These are phyloP conservation scores for Ditula angustiorana DNA, from an alignment of 2,888 invertebrate species.

Conservation along the genomic window DNA sequence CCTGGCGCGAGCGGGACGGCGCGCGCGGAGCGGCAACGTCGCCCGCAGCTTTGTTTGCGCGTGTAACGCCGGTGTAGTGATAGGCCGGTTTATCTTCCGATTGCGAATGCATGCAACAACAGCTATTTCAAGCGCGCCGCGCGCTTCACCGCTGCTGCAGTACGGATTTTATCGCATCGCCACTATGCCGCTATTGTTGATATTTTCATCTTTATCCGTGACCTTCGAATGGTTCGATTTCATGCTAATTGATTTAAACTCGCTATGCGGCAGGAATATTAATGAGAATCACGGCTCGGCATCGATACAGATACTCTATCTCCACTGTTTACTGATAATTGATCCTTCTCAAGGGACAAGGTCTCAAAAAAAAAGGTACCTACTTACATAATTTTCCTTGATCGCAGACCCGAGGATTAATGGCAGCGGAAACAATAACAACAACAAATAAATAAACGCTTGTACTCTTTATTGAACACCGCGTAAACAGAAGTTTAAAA, in stretches of 20 bases:
- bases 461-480: too few species aligned
- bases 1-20: constrained; percentile 62
- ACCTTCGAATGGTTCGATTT: constrained; percentile 60
- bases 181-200: constrained; percentile 56
- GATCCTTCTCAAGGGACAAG: not conserved
- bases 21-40: constrained; percentile 71
- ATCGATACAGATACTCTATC: not conserved
- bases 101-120: constrained; percentile 80
- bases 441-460: too few species aligned
- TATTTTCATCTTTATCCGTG: constrained; percentile 63
- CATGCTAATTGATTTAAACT: constrained; percentile 29
- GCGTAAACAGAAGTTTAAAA: too few species aligned
- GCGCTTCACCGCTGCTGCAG: constrained; percentile 61
- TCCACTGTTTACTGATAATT: not conserved
- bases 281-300: constrained; percentile 31
- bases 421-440: not conserved
- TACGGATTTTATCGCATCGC: constrained; percentile 62
- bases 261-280: constrained; percentile 31
- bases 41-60: constrained; percentile 80
- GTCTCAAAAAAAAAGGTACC: not conserved
- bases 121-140: constrained; percentile 69
- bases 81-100: constrained; percentile 82
- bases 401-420: too few species aligned
- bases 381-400: not conserved
- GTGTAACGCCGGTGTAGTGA: constrained; percentile 72